phyloP scores from a whole-genome alignment of 2,888 invertebrate species.

The Andrena chrysosceles region DNA sequence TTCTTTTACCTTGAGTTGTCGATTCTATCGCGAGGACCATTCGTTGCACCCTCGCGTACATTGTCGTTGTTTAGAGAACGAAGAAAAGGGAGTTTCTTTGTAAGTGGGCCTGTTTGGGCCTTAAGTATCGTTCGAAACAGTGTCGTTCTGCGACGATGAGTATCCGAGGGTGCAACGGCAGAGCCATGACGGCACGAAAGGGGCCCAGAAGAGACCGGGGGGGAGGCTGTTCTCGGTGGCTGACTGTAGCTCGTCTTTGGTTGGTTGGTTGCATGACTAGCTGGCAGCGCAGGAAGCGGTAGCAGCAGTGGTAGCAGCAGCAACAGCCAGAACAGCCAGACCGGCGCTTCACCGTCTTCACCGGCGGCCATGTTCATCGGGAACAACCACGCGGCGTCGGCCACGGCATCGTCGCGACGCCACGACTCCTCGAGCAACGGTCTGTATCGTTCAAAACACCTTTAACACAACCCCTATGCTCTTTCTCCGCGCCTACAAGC shows the following conservation, averaged over 20 bases:
- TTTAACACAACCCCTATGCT: background rate
- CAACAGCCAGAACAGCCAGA: slow-evolving; percentile 84
- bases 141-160: too few relatives aligned
- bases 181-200: slow-evolving; percentile 16
- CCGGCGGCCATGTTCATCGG: slow-evolving; percentile 71
- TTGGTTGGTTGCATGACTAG: slow-evolving; percentile 84
- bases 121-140: too few relatives aligned
- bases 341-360: slow-evolving; percentile 75
- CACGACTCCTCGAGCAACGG: slow-evolving; percentile 82
- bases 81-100: too few relatives aligned
- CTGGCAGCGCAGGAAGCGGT: slow-evolving; percentile 77
- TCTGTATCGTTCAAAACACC: slow-evolving; percentile 76
- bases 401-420: slow-evolving; percentile 69
- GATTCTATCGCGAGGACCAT: slow-evolving; percentile 3
- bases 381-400: slow-evolving; percentile 68
- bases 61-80: background rate
- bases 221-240: slow-evolving; percentile 64
- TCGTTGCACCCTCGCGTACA: slow-evolving; percentile 40
- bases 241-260: slow-evolving; percentile 77
- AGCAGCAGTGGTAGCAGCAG: slow-evolving; percentile 81
- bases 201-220: slow-evolving; percentile 44
- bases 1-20: background rate
- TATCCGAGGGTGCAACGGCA: slow-evolving; percentile 33
- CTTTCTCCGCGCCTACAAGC: too few relatives aligned
- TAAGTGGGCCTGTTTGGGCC: too few relatives aligned